Base-by-base conservation (phyloP, 2,113 vertebrate species). In the Hippocampus barbouri region DNA sequence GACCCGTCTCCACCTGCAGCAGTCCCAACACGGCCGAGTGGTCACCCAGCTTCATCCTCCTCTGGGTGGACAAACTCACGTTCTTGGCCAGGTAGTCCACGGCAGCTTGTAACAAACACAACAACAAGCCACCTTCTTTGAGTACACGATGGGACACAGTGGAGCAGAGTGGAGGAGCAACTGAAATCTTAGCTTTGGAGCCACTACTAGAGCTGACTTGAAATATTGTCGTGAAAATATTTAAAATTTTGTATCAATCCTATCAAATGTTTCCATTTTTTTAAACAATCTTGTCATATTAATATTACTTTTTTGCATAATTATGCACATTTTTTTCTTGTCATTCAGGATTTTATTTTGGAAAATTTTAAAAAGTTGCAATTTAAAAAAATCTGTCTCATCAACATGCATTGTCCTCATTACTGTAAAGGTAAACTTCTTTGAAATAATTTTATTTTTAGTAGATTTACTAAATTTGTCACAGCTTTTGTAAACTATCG, bases 61-160 rank as follows among this genome's bases (percentile, higher is more conserved):
- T 94, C 92, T 98, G 97, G 62, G 96, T 97, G 81, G 96, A 97
- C 85, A 99, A 92, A 88, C 97, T 97, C 83, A 99, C 97, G 25
- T 98, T 99, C 92, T 99, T 99, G 85, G 97, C 95, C 94, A 99
- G 90, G 87, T 99, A 99, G 90, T 99, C 97, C 27, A 98, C 97
- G 30, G 97, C 97, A 23, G 94, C 97, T 97, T 30, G 23, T 25
- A 5, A 84, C 12, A 45, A 30, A 53, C 8, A 75, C 23, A 21
- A 25, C 49, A 30, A n/a, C 71, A 15, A 49, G 66, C 12, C 5
- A 45, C 43, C 10, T 45, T 14, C 47, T 51, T 51, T 51, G 4
- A 51, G 16, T 16, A 51, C 47, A 18, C 5, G 16, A 9, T 14
- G 57, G 57, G n/a, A 4, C 23, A 11, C 11, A 57, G 25, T 12